A percentile compares a stretch with the other conserved stretches of the same genome.
phyloP scores from a whole-genome alignment of 2,113 vertebrate genomes.

The Fregata magnificens region DNA sequence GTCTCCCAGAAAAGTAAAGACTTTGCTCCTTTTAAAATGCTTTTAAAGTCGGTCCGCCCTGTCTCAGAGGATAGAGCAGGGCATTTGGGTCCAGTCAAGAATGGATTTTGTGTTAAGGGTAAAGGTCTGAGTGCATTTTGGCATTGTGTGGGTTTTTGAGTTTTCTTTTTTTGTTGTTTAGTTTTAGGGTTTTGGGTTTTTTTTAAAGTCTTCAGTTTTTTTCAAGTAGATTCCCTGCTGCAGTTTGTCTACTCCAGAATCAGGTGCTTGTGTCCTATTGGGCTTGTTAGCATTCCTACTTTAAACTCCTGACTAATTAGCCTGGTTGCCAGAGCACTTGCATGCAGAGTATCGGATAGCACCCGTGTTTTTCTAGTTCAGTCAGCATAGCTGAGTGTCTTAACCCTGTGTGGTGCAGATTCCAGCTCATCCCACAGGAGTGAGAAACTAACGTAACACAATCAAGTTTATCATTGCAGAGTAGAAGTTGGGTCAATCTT shows the following conservation, averaged over 20 bases:
- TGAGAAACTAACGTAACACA: background rate
- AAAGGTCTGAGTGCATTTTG: background rate
- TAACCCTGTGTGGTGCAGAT: background rate
- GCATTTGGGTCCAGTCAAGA: background rate
- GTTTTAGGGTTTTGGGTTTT: background rate
- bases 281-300: constrained; percentile 27
- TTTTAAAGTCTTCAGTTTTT: background rate
- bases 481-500: background rate
- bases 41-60: background rate
- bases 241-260: background rate
- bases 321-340: constrained; percentile 27
- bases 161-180: background rate
- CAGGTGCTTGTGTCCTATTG: constrained; percentile 32
- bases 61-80: background rate
- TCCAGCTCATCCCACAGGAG: background rate
- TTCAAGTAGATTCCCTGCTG: background rate
- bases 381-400: background rate
- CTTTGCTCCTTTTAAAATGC: background rate
- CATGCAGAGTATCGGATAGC: constrained; percentile 2
- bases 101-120: background rate
- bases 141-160: background rate
- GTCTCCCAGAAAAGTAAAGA: background rate
- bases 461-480: background rate
- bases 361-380: background rate
- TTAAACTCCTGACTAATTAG: constrained; percentile 46